phyloP scores from a whole-genome alignment of 2,113 vertebrate species.

The Centropus bengalensis region DNA sequence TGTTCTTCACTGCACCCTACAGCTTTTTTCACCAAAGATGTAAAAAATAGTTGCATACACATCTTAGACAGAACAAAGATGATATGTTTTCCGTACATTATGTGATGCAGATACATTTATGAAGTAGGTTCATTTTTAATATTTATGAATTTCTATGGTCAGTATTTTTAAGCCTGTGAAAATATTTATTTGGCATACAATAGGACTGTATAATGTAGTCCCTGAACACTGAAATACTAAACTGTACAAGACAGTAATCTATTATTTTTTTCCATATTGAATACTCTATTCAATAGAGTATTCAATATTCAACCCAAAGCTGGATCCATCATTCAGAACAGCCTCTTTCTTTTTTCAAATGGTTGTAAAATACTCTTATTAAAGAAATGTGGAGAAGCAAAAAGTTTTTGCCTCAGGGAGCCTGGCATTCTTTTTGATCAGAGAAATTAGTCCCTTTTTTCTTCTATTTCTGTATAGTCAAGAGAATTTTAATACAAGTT shows the following conservation, averaged over 20 bases:
- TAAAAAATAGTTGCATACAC: not conserved
- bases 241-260: not conserved
- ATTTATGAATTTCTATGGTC: not conserved
- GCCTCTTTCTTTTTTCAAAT: not conserved
- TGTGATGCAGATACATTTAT: not conserved
- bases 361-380: not conserved
- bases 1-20: not conserved
- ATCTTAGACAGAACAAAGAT: not conserved
- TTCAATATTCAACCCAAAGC: not conserved
- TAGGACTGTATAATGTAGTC: not conserved
- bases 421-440: not conserved
- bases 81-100: not conserved
- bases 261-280: not conserved
- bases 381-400: not conserved
- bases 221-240: not conserved
- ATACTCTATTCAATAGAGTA: not conserved
- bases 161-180: not conserved
- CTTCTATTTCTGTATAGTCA: not conserved
- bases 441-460: not conserved
- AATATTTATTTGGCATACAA: not conserved
- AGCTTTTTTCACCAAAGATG: not conserved
- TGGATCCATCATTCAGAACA: not conserved
- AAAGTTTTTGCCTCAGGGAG: not conserved
- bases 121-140: not conserved
- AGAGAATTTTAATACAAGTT: conserved; percentile 34